These are phyloP conservation scores for Anodontia alba DNA, from an alignment of 2,888 invertebrate genomes.

Conservation along the genomic window DNA sequence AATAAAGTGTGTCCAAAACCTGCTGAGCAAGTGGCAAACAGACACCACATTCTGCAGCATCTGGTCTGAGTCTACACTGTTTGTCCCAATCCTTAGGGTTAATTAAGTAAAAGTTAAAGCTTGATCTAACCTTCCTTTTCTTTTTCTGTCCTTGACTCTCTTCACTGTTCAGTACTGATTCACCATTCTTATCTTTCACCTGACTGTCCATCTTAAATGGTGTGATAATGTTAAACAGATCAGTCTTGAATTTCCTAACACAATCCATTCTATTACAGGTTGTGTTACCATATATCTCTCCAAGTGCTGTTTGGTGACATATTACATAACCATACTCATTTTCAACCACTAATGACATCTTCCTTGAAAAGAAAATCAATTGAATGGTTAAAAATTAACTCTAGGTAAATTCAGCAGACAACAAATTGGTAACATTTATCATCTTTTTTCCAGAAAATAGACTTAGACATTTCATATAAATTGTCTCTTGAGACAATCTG, in stretches of 20 bases:
- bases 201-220: conserved; percentile 56
- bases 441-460: too few species aligned
- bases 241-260: conserved; percentile 14
- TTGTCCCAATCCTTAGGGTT: too few species aligned
- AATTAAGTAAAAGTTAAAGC: neutral
- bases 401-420: too few species aligned
- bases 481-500: too few species aligned
- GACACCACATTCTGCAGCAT: too few species aligned
- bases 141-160: neutral
- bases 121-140: neutral
- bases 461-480: too few species aligned
- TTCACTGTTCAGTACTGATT: neutral
- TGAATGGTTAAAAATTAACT: too few species aligned
- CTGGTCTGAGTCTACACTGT: neutral
- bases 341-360: conserved; percentile 37
- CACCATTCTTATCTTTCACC: neutral
- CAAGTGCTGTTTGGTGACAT: conserved; percentile 13
- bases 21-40: too few species aligned
- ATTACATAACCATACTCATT: conserved; percentile 33
- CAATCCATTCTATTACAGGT: neutral
- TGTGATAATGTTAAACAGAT: conserved; percentile 41
- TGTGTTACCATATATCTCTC: neutral
- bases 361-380: too few species aligned
- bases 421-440: too few species aligned
- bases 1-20: too few species aligned